Conservation (phyloP, 2,797 vertebrate genomes). For the Crocidura indochinensis region DNA sequence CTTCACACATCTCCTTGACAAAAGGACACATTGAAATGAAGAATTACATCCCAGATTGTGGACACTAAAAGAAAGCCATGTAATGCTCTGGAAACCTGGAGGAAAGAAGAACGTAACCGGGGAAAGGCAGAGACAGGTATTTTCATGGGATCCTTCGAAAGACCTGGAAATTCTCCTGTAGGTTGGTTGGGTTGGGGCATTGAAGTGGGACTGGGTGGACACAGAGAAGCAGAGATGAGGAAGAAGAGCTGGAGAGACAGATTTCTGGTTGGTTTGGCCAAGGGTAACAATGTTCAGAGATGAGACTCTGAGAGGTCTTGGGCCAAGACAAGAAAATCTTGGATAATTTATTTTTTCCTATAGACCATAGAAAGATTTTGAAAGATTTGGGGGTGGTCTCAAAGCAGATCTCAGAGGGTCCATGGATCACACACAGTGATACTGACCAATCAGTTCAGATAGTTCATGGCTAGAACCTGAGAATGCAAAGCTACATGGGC, state of each 20-base stretch:
- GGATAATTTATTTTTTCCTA: neutral
- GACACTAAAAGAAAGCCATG: neutral
- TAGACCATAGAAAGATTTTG: conserved; percentile 25
- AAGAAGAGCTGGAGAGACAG: neutral
- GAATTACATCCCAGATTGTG: neutral
- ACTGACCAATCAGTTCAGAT: too few relatives aligned
- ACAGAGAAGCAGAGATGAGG: neutral
- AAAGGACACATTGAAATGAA: conserved; percentile 7
- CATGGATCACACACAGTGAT: too few relatives aligned
- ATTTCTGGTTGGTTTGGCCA: neutral
- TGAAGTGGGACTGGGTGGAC: neutral
- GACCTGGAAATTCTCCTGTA: neutral
- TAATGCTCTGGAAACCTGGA: neutral
- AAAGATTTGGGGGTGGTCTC: neutral
- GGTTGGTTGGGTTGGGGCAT: neutral
- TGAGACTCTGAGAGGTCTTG: neutral
- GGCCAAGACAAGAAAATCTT: neutral
- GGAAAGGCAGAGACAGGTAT: neutral
- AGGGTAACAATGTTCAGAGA: neutral
- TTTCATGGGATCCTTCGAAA: conserved; percentile 4
- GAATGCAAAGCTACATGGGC: too few relatives aligned
- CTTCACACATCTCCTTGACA: conserved; percentile 13
- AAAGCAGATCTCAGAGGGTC: too few relatives aligned
- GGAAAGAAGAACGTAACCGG: neutral
- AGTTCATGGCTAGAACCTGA: too few relatives aligned